A percentile compares a stretch with the other conserved stretches of the same genome.
These are phyloP conservation scores for Oostethus manadensis DNA, from an alignment of 2,113 vertebrate genomes.

Conservation along the genomic window DNA sequence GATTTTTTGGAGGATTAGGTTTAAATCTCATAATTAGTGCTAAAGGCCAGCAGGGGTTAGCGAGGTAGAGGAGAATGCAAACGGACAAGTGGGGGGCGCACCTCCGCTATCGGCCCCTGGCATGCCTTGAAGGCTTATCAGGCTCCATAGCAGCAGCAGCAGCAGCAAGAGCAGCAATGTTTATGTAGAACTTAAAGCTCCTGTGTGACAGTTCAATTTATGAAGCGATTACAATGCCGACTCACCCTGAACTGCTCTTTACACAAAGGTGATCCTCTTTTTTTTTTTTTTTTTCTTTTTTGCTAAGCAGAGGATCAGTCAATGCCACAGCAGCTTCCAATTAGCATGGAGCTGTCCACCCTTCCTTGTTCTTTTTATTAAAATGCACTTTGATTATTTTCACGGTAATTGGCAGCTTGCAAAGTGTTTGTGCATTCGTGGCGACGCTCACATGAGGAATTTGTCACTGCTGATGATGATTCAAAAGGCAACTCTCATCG, in stretches of 20 bases:
- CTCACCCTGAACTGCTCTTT: conserved; percentile 29
- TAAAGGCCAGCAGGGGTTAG: conserved; percentile 52
- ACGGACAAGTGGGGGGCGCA: conserved; percentile 60
- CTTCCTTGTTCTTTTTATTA: conserved; percentile 9
- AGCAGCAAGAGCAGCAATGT: conserved; percentile 40
- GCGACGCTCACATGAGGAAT: conserved; percentile 27
- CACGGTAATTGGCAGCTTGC: conserved; percentile 42
- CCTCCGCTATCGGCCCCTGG: conserved; percentile 53
- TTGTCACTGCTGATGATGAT: conserved; percentile 30
- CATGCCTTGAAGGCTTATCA: conserved; percentile 60
- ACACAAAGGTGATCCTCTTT: conserved; percentile 5
- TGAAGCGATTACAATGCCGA: conserved; percentile 49
- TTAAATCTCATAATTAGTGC: conserved; percentile 71
- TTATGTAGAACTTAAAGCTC: conserved; percentile 66
- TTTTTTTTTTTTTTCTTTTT: conserved; percentile 18
- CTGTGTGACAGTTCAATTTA: conserved; percentile 61
- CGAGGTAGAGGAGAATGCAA: conserved; percentile 50
- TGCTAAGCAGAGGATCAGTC: conserved; percentile 65
- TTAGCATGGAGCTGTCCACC: conserved; percentile 47
- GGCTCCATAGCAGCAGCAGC: conserved; percentile 29
- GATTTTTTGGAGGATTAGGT: conserved; percentile 66
- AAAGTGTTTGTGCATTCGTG: conserved; percentile 42
- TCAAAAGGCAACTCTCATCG: conserved; percentile 18
- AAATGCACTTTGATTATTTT: conserved; percentile 53
- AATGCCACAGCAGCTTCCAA: conserved; percentile 62